Percentiles rank a stretch among this genome's conserved stretches.
Conservation (phyloP, 2,113 vertebrate genomes). For the Brienomyrus brachyistius region DNA sequence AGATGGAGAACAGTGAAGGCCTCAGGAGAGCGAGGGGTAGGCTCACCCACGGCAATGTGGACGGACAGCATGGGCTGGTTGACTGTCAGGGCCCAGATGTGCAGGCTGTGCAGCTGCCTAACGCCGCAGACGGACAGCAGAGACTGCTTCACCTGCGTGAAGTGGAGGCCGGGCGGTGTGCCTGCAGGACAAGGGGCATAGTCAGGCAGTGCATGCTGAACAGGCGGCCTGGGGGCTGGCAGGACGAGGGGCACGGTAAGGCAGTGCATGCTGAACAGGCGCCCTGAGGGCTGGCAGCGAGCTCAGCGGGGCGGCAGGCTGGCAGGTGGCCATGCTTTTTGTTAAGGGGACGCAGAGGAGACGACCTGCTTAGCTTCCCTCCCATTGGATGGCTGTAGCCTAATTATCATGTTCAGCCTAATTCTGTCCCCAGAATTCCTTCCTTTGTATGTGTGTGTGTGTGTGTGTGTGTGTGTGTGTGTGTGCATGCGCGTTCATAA, state of each 20-base stretch:
- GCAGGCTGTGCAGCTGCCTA: constrained; percentile 70
- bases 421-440: neutral
- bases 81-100: constrained; percentile 76
- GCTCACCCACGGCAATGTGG: constrained; percentile 59
- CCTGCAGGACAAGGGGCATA: constrained; percentile 46
- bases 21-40: neutral
- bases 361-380: neutral
- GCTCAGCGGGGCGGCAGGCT: neutral
- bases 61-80: constrained; percentile 68
- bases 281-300: neutral
- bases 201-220: neutral
- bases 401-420: neutral
- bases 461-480: neutral
- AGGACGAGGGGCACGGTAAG: too few relatives aligned
- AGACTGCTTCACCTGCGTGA: constrained; percentile 55
- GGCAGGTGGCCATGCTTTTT: neutral
- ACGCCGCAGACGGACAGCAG: constrained; percentile 71
- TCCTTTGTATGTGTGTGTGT: neutral
- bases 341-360: neutral
- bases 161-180: constrained; percentile 60
- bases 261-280: neutral
- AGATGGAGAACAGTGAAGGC: neutral
- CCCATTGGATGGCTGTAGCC: neutral
- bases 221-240: neutral
- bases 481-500: neutral